phyloP scores from a whole-genome alignment of 1,140 invertebrate species.

The Lutraria rhynchaena region DNA sequence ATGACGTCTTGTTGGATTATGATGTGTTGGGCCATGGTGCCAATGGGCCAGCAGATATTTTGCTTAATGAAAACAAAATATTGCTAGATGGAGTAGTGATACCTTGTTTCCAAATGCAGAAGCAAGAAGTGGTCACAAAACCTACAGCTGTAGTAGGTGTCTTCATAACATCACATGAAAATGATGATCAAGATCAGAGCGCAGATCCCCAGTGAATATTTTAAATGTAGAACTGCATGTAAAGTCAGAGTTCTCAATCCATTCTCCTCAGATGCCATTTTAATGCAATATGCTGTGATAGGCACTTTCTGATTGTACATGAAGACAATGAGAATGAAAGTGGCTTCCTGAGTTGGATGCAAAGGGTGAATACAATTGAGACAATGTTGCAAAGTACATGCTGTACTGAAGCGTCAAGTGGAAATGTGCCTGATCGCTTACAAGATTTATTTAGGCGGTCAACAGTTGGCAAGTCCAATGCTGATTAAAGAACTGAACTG shows the following conservation, averaged over 20 bases:
- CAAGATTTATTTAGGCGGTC: not conserved
- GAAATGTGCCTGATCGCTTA: not conserved
- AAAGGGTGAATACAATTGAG: no score
- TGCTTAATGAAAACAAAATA: constrained; percentile 20
- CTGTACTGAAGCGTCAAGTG: no score
- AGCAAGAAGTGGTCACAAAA: not conserved
- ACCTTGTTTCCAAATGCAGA: not conserved
- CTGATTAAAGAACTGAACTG: not conserved
- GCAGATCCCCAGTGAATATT: no score
- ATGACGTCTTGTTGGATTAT: constrained; percentile 1
- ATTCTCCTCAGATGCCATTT: no score
- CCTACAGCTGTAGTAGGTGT: not conserved
- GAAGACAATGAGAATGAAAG: not conserved
- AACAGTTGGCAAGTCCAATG: not conserved
- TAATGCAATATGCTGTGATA: no score
- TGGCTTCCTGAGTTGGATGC: no score
- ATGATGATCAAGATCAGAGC: not conserved
- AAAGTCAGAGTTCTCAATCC: no score
- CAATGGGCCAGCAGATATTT: constrained; percentile 3
- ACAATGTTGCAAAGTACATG: no score
- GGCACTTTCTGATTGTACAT: not conserved
- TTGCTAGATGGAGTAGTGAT: constrained; percentile 2
- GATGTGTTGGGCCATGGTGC: not conserved
- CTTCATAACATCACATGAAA: not conserved
- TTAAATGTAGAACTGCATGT: no score